Base-by-base conservation (phyloP, 2,113 vertebrate species). In the Leptobrachium leishanense region DNA sequence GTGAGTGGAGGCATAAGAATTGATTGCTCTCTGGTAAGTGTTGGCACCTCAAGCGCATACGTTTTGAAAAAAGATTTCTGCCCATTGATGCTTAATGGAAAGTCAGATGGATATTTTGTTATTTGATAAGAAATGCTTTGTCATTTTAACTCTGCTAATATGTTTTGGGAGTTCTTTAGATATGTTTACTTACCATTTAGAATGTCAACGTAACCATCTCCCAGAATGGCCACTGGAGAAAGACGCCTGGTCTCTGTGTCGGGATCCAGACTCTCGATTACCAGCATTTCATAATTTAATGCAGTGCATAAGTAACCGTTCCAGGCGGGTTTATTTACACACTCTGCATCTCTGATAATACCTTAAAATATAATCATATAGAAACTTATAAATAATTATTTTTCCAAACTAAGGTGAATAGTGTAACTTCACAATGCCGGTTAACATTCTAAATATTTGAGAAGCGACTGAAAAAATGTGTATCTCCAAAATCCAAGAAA, bases 161-260 rank as follows among this genome's bases (percentile, higher is more conserved):
- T 1, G 55, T 13, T n/a, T 13, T 59, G 6, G 20, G 20, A 31
- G 2, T 11, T 59, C 15, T 59, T 11, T 59, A 59, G 3, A 59
- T 59, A 59, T n/a, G 15, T 59, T 6, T 59, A 64, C 86, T 0
- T 84, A 95, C 95, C 95, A 59, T 95, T 96, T 80, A 96, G 86
- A 64, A 96, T 92, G 81, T 96, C 95, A 77, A 96, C 67, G 2
- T 87, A 96, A 54, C 91, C 87, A 53, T 78, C 81, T 65, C 91
- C 89, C 64, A 95, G 72, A 62, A 96, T 66, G 3, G 95, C 95
- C 43, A 96, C 92, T 0, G 95, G 95, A 3, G 95, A 96, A 69
- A 96, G 88, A 41, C 95, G 91, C 2, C 95, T 86, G 43, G 92
- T 95, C 83, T 96, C 95, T 0, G 93, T 89, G 86, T 96, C 95